A percentile compares a stretch with the other conserved stretches of the same genome.
phyloP scores from a whole-genome alignment of 2,888 invertebrate genomes.

The Cotesia congregata region DNA sequence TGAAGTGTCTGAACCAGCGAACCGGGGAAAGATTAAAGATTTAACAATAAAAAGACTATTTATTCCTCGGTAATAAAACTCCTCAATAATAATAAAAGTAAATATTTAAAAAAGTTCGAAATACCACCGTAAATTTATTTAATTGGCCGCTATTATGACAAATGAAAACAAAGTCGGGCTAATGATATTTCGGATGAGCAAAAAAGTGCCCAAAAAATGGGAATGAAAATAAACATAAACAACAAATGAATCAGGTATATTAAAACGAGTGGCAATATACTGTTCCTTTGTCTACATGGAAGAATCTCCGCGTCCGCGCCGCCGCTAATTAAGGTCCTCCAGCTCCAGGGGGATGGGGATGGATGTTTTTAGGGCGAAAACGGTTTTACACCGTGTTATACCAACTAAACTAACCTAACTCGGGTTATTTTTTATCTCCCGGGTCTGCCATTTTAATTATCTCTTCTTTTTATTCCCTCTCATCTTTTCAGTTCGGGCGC shows the following conservation, averaged over 20 bases:
- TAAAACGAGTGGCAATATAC: slow-evolving; percentile 50
- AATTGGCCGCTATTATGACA: not conserved
- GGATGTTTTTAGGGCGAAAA: slow-evolving; percentile 52
- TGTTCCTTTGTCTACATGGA: slow-evolving; percentile 46
- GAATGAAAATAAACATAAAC: slow-evolving; percentile 3
- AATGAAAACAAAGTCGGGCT: slow-evolving; percentile 1
- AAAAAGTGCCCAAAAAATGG: slow-evolving; percentile 12
- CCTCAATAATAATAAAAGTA: not conserved
- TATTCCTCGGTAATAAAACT: not conserved
- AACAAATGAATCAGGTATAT: slow-evolving; percentile 24
- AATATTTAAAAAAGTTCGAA: not conserved
- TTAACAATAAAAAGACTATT: not conserved
- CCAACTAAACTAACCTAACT: slow-evolving; percentile 51
- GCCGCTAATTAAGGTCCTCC: slow-evolving; percentile 50
- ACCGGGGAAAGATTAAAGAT: not conserved
- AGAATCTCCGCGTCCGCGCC: slow-evolving; percentile 37
- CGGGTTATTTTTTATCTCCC: slow-evolving; percentile 24
- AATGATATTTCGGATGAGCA: not conserved
- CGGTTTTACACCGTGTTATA: slow-evolving; percentile 55
- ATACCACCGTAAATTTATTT: not conserved
- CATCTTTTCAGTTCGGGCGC: not conserved
- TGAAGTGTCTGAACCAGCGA: not conserved
- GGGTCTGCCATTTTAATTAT: slow-evolving; percentile 9
- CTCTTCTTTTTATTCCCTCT: not conserved
- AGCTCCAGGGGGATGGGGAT: slow-evolving; percentile 36